These are phyloP conservation scores for Margaritifera margaritifera DNA, from an alignment of 2,888 invertebrate species.

Conservation along the genomic window DNA sequence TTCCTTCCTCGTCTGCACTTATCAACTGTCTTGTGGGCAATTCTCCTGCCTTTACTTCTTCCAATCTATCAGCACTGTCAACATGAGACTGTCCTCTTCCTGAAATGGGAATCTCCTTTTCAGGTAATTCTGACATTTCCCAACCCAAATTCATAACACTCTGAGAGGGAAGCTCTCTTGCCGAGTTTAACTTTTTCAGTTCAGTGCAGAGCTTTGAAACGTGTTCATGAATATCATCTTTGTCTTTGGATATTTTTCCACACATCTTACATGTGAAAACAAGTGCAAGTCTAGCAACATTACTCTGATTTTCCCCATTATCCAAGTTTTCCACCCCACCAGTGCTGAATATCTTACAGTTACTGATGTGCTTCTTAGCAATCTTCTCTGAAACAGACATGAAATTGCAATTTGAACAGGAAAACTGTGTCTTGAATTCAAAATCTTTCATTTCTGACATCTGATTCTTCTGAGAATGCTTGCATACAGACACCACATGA, in stretches of 20 bases:
- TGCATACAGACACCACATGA: constrained; percentile 44
- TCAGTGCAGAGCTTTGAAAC: constrained; percentile 32
- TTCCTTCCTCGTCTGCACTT: no score
- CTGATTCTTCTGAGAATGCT: not conserved
- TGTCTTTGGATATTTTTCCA: constrained; percentile 22
- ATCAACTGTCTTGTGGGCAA: no score
- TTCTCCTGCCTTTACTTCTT: no score
- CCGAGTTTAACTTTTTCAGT: constrained; percentile 16
- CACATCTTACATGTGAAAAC: constrained; percentile 35
- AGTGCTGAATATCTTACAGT: constrained; percentile 14
- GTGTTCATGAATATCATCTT: constrained; percentile 27
- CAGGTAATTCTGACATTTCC: no score
- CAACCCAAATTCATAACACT: no score
- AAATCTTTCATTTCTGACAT: constrained; percentile 11
- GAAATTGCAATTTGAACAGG: constrained; percentile 32
- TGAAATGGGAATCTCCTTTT: no score
- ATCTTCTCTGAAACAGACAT: constrained; percentile 23
- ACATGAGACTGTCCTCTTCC: no score
- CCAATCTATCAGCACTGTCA: no score
- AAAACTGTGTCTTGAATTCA: constrained; percentile 19
- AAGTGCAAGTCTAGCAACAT: constrained; percentile 13
- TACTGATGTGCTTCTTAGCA: constrained; percentile 24
- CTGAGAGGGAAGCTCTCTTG: constrained; percentile 12
- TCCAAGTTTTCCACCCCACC: not conserved
- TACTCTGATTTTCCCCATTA: constrained; percentile 8